These are phyloP conservation scores for Nyctibius grandis DNA, from an alignment of 2,797 vertebrate genomes.

Conservation along the genomic window DNA sequence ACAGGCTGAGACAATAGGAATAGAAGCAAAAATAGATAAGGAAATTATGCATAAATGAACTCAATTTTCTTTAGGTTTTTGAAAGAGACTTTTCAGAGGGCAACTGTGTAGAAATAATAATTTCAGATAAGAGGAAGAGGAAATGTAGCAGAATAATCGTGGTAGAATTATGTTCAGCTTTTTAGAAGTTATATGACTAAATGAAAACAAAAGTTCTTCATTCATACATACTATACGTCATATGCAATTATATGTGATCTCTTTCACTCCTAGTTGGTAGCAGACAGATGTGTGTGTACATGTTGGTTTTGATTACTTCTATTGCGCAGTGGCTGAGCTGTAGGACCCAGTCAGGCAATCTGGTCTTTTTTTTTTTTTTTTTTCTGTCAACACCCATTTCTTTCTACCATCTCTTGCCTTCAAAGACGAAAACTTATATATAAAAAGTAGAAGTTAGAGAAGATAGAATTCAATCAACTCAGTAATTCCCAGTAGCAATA, in stretches of 20 bases:
- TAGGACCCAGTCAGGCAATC: not conserved
- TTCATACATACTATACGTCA: not conserved
- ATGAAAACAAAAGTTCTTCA: not conserved
- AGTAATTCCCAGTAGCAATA: conserved; percentile 7
- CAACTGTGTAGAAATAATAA: not conserved
- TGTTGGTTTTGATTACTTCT: not conserved
- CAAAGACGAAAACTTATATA: not conserved
- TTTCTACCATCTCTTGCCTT: not conserved
- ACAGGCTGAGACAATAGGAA: not conserved
- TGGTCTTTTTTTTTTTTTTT: not conserved
- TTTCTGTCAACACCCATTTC: not conserved
- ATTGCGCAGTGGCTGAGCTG: not conserved
- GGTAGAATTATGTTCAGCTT: not conserved
- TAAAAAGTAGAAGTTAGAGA: not conserved
- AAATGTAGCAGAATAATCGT: not conserved
- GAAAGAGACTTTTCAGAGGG: not conserved
- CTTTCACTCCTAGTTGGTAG: not conserved
- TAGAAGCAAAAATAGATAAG: not conserved
- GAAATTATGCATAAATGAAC: not conserved
- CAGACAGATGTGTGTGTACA: not conserved
- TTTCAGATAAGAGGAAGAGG: not conserved
- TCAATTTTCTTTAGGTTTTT: not conserved
- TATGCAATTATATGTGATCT: not conserved
- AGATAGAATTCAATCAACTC: not conserved
- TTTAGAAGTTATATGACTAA: not conserved